Evolutionary conservation across 2,113 vertebrate genomes (phyloP), one percentile per base, ranked within the genome.

Genomic region (Oxygymnocypris stewartii): DNA sequence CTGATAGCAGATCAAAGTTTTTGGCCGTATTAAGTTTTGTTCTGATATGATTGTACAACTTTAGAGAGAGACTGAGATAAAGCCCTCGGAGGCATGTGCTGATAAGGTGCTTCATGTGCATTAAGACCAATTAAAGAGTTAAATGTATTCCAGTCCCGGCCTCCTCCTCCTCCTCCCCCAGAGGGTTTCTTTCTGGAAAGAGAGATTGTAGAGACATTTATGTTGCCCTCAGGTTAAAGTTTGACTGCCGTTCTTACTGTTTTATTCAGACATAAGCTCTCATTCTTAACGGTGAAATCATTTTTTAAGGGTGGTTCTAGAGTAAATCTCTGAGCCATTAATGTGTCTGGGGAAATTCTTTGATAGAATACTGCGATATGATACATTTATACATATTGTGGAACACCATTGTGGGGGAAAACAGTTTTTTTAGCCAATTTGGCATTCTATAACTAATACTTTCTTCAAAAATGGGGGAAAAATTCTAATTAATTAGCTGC

Each of bases 51-150:
- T 88, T 90, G 89, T 90, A 80, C 85, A 80, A 88, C 35, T 89
- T 88, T 79, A 79, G 49, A 79, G 86, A 71, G 54, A 89, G 85
- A 89, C 86, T 86, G 85, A 87, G 85, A 87, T 44, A 67, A 78
- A 74, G 57, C 79, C 87, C 84, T 80, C 12, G 79, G 37, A 80
- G 87, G 87, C 85, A 63, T 79, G 85, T 61, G 69, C 84, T 61
- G 87, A 86, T 90, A 87, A 88, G 85, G 51, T 57, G 61, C 83
- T 84, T 90, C 82, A 42, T 84, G 82, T 76, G 73, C 83, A 67
- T 84, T 86, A 90, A 74, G 74, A 78, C 90, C 88, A 89, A 90
- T 91, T 89, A 90, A 89, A 90, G 89, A 90, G 85, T 87, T 89
- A 88, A 89, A 86, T 88, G 84, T 78, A 84, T 88, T 90, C 84